A percentile compares a stretch with the other conserved stretches of the same genome.
phyloP scores from a whole-genome alignment of 1,140 invertebrate species.

The Ceratina australensis region DNA sequence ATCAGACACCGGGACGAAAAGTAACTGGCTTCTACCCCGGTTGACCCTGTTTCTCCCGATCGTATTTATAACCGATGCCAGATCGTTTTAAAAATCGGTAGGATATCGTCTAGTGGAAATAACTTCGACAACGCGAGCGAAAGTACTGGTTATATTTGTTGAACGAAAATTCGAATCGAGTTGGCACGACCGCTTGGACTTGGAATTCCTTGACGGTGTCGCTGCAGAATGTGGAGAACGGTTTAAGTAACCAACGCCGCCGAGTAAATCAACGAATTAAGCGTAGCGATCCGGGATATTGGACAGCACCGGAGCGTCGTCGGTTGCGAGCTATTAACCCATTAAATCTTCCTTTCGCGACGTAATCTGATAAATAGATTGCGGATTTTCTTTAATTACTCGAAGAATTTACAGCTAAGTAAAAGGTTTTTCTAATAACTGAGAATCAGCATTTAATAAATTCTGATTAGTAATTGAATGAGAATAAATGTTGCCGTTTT shows the following conservation, averaged over 20 bases:
- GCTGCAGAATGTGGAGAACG: slow-evolving; percentile 24
- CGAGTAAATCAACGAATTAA: slow-evolving; percentile 49
- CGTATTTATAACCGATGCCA: too few species aligned
- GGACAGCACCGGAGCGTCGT: slow-evolving; percentile 24
- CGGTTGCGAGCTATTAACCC: slow-evolving; percentile 1
- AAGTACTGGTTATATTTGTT: slow-evolving; percentile 4
- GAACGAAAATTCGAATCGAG: slow-evolving; percentile 25
- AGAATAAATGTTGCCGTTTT: too few species aligned
- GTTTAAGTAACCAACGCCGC: slow-evolving; percentile 23
- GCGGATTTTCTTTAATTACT: too few species aligned
- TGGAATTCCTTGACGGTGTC: slow-evolving; percentile 26
- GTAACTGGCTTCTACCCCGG: too few species aligned
- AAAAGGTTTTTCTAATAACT: too few species aligned
- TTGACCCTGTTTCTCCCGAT: too few species aligned
- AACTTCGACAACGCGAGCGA: background rate
- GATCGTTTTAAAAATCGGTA: too few species aligned
- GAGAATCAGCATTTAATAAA: too few species aligned
- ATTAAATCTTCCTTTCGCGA: too few species aligned
- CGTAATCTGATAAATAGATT: too few species aligned
- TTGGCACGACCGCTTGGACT: slow-evolving; percentile 13
- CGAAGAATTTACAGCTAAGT: too few species aligned
- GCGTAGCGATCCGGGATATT: slow-evolving; percentile 17
- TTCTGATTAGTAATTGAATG: too few species aligned
- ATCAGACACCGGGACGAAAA: slow-evolving; percentile 13
- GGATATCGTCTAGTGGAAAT: background rate